Percentiles rank a stretch among this genome's conserved stretches.
phyloP scores from a whole-genome alignment of 1,140 invertebrate genomes.

The Drosophila biarmipes region DNA sequence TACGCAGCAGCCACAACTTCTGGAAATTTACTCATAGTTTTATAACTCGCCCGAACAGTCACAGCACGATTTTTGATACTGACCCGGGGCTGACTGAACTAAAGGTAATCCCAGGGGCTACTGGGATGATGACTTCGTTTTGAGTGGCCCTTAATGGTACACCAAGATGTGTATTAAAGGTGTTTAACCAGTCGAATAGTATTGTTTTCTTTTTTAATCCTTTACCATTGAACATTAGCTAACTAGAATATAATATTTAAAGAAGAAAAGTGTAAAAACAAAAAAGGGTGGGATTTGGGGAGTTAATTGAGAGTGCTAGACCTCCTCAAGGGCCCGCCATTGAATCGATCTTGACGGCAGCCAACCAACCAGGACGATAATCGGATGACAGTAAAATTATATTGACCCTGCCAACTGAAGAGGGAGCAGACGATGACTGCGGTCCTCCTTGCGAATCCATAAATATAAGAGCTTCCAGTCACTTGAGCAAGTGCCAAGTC shows the following conservation, averaged over 20 bases:
- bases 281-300: no score
- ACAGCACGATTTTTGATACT: neutral
- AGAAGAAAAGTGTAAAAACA: neutral
- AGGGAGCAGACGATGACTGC: neutral
- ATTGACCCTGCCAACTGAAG: neutral
- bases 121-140: neutral
- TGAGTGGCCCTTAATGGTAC: no score
- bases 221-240: no score
- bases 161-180: no score
- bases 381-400: conserved; percentile 47
- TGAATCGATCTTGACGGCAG: conserved; percentile 1
- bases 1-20: conserved; percentile 2
- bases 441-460: neutral
- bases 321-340: neutral
- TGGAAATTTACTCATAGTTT: neutral
- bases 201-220: no score
- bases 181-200: no score
- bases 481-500: neutral
- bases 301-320: conserved; percentile 5
- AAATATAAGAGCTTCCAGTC: neutral
- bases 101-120: neutral
- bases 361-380: conserved; percentile 3
- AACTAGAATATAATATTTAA: neutral
- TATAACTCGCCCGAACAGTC: neutral
- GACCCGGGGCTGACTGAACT: neutral